Base-by-base conservation (phyloP, 2,888 invertebrate genomes). In the Caradrina kadenii region DNA sequence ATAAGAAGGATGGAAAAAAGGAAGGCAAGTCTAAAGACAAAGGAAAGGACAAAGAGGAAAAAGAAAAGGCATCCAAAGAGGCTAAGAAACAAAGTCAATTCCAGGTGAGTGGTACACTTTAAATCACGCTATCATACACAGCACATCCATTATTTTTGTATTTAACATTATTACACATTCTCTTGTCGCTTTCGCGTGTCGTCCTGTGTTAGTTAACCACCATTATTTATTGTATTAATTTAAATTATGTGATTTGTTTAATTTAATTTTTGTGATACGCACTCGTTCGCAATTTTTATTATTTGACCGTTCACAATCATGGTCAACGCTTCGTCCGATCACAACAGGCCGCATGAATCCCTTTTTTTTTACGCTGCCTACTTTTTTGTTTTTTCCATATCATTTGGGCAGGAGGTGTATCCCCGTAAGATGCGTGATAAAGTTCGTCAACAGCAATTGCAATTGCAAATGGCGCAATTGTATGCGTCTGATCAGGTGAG, bases 361-460 rank as follows among this genome's bases (percentile, higher is more conserved):
- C 87, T 92, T 94, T 96, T 94, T 96, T 94, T 95, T 96, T 94
- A 95, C 92, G 95, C 95, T 93, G 93, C 94, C 93, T 94, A 94
- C 94, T 94, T 95, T 81, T 96, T 95, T 95, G 93, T 94, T 95
- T 96, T 93, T 95, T 95, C 93, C 94, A 95, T 95, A 94, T 96
- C 93, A 94, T 96, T 96, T 95, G 96, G 96, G 96, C 97, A 97
- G 97, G 97, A 97, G 96, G 97, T 97, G 96, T 97, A 97, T 96
- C 97, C 97, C 92, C 97, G 97, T 96, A 97, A 97, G 97, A 97
- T 97, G 97, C 97, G 97, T 94, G 97, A 97, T 96, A 96, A 97
- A 96, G 97, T 97, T 92, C 97, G 97, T 93, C 97, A 97, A 96
- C 96, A 96, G 93, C 96, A 96, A 96, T 96, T 96, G 91, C 95